Percentiles rank a stretch among this genome's conserved stretches.
phyloP scores from a whole-genome alignment of 1,140 invertebrate species.

The Drosophila pandora region DNA sequence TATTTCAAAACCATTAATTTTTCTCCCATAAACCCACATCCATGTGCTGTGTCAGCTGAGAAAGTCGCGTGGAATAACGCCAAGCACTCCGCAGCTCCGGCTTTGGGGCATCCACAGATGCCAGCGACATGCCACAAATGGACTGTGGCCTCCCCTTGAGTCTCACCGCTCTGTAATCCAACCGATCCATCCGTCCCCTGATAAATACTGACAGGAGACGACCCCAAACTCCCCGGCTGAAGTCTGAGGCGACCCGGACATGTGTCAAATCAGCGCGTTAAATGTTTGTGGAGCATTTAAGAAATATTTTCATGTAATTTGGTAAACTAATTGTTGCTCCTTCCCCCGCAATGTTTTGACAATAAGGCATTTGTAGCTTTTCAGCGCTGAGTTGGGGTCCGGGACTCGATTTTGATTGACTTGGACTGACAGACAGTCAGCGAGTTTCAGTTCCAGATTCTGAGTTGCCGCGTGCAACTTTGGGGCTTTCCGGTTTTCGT shows the following conservation, averaged over 20 bases:
- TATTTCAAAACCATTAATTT: not conserved
- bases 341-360: constrained; percentile 65
- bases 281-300: constrained; percentile 79
- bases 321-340: constrained; percentile 81
- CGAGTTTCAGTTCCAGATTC: constrained; percentile 22
- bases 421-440: constrained; percentile 62
- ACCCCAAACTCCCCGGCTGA: constrained; percentile 24
- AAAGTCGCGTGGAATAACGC: constrained; percentile 20
- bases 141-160: constrained; percentile 46
- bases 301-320: constrained; percentile 82
- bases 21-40: not conserved
- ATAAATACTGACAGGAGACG: constrained; percentile 40
- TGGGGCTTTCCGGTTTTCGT: constrained; percentile 67
- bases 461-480: constrained; percentile 1
- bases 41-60: constrained; percentile 7
- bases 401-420: constrained; percentile 64
- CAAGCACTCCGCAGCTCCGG: constrained; percentile 1
- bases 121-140: constrained; percentile 78
- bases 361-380: constrained; percentile 83
- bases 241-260: constrained; percentile 35
- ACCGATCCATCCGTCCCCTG: constrained; percentile 24
- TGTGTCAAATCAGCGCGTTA: constrained; percentile 62
- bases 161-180: constrained; percentile 6
- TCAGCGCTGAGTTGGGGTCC: constrained; percentile 54
- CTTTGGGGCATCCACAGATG: constrained; percentile 36